These are phyloP conservation scores for Helleia helle DNA, from an alignment of 2,888 invertebrate genomes.

Conservation along the genomic window DNA sequence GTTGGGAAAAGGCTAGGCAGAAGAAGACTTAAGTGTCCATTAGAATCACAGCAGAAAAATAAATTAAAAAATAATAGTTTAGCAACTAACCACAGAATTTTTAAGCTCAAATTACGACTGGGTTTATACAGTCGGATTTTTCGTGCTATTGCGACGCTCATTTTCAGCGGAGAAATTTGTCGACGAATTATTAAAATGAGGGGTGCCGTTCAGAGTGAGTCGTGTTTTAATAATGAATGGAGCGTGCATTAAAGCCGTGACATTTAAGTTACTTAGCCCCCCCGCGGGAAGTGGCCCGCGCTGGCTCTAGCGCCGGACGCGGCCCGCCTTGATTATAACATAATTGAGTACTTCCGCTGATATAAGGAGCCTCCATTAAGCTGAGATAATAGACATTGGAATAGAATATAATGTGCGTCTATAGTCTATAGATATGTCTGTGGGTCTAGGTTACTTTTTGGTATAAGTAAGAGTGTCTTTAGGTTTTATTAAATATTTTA, in stretches of 20 bases:
- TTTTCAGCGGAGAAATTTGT: constrained; percentile 8
- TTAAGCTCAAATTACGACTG: neutral
- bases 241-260: constrained; percentile 12
- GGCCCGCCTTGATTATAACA: constrained; percentile 42
- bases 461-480: too few relatives aligned
- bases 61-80: neutral
- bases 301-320: constrained; percentile 29
- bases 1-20: too few relatives aligned
- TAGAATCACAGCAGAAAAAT: neutral
- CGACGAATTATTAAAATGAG: constrained; percentile 10
- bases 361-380: constrained; percentile 37
- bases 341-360: constrained; percentile 59
- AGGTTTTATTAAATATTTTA: too few relatives aligned
- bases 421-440: too few relatives aligned
- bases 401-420: constrained; percentile 8
- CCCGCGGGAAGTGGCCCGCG: constrained; percentile 17
- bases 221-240: constrained; percentile 11
- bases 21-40: too few relatives aligned
- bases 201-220: constrained; percentile 9
- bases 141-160: neutral
- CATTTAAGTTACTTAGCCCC: constrained; percentile 7
- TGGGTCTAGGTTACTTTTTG: too few relatives aligned
- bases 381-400: constrained; percentile 12
- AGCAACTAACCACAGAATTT: neutral
- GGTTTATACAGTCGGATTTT: neutral